A percentile compares a stretch with the other conserved stretches of the same genome.
Evolutionary conservation across 2,113 vertebrate genomes (phyloP).

Genomic region (Apodemus sylvaticus): DNA sequence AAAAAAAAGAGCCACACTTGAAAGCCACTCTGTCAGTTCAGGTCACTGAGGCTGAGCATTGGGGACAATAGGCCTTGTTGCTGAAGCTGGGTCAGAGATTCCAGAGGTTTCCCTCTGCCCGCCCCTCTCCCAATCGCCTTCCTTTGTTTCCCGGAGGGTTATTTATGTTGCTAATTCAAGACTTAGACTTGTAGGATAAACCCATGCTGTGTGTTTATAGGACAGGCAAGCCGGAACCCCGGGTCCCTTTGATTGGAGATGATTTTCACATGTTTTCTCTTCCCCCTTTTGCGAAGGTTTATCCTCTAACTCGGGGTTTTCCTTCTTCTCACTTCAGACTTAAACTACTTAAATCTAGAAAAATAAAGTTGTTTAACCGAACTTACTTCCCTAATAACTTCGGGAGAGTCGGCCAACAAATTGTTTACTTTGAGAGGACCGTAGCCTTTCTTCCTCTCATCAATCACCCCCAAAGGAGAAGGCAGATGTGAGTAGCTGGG

Average conservation of each 20-base stretch:
- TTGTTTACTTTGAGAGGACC: conserved; percentile 20
- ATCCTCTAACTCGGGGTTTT: neutral
- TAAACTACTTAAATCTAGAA: conserved; percentile 52
- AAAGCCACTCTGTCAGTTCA: neutral
- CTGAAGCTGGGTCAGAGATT: neutral
- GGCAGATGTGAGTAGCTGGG: neutral
- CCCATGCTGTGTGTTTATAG: neutral
- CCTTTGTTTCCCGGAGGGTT: neutral
- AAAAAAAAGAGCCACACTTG: neutral
- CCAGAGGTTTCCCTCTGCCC: neutral
- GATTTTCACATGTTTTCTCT: conserved; percentile 19
- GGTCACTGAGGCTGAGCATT: neutral
- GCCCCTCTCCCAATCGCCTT: neutral
- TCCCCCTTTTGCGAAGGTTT: conserved; percentile 48
- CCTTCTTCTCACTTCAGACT: conserved; percentile 52
- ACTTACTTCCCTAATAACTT: conserved; percentile 42
- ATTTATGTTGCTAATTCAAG: conserved; percentile 32
- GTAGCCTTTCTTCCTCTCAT: neutral
- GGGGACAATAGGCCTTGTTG: neutral
- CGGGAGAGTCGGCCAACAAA: conserved; percentile 16
- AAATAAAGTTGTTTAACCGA: conserved; percentile 49
- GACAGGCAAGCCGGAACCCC: conserved; percentile 49
- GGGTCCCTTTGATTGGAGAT: conserved; percentile 61
- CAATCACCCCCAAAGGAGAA: neutral
- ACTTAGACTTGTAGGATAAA: conserved; percentile 19